Evolutionary conservation across 2,113 vertebrate genomes (phyloP).

Genomic region (Tricholaema leucomelas): DNA sequence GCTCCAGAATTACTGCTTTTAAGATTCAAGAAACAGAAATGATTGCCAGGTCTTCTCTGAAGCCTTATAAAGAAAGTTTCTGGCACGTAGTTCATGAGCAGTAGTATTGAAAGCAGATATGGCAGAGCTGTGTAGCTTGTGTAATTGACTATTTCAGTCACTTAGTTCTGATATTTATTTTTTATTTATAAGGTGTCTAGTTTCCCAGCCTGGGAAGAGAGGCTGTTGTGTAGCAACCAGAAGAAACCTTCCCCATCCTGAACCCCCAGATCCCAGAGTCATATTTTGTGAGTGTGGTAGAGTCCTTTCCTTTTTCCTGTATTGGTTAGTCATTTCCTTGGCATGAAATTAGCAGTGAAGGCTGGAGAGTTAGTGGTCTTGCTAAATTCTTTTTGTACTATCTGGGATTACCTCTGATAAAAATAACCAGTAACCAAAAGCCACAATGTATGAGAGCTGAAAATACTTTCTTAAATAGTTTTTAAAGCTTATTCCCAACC

Average conservation of each 20-base stretch:
- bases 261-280: slow-evolving; percentile 10
- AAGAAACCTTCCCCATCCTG: background rate
- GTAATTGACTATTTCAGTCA: background rate
- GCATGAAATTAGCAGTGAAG: slow-evolving; percentile 3
- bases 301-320: slow-evolving; percentile 13
- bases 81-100: background rate
- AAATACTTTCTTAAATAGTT: background rate
- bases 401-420: background rate
- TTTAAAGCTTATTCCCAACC: slow-evolving; percentile 20
- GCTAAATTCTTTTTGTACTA: background rate
- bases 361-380: background rate
- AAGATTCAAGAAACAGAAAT: background rate
- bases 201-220: background rate
- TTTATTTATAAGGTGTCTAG: background rate
- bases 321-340: slow-evolving; percentile 8
- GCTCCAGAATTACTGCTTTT: background rate
- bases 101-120: background rate
- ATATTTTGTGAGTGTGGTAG: background rate
- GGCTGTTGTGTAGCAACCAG: background rate
- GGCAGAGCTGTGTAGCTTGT: background rate
- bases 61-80: background rate
- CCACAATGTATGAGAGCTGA: background rate
- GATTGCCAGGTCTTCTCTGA: slow-evolving; percentile 13
- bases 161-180: background rate
- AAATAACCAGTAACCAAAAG: background rate